Conservation (phyloP, 2,888 invertebrate species). For the Reticulitermes lucifugus region DNA sequence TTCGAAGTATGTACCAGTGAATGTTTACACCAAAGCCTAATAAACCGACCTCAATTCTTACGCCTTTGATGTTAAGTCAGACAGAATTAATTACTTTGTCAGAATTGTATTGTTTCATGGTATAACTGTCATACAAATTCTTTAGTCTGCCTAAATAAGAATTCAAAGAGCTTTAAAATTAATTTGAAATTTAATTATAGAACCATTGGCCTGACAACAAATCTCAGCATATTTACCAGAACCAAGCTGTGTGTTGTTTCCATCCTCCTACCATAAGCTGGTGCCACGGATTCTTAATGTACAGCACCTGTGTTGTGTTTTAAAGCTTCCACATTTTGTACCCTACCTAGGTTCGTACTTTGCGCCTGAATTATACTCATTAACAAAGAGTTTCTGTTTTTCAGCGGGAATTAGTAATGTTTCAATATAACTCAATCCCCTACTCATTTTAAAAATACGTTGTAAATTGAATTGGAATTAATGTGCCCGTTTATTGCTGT, state of each 20-base stretch:
- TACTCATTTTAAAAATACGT: too few relatives aligned
- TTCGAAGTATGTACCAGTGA: too few relatives aligned
- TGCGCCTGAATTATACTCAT: not conserved
- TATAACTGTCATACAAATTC: not conserved
- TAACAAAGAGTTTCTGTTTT: not conserved
- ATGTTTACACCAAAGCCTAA: too few relatives aligned
- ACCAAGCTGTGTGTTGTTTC: not conserved
- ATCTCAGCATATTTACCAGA: not conserved
- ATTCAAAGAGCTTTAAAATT: not conserved
- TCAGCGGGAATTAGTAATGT: not conserved
- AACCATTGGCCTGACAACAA: not conserved
- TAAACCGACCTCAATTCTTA: too few relatives aligned
- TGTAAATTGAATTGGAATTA: too few relatives aligned
- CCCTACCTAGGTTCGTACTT: not conserved
- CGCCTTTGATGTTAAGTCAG: too few relatives aligned
- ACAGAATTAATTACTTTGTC: too few relatives aligned
- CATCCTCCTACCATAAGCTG: not conserved
- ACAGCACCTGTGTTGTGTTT: conserved; percentile 17
- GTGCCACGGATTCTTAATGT: not conserved
- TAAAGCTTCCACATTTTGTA: not conserved
- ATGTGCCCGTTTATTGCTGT: too few relatives aligned
- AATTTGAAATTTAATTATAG: not conserved
- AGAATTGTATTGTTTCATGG: not conserved
- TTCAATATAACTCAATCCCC: not conserved
- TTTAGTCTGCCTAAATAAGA: not conserved